Percentiles rank a stretch among this genome's conserved stretches.
Evolutionary conservation across 2,113 vertebrate species (phyloP).

Genomic region (Seriola quinqueradiata): DNA sequence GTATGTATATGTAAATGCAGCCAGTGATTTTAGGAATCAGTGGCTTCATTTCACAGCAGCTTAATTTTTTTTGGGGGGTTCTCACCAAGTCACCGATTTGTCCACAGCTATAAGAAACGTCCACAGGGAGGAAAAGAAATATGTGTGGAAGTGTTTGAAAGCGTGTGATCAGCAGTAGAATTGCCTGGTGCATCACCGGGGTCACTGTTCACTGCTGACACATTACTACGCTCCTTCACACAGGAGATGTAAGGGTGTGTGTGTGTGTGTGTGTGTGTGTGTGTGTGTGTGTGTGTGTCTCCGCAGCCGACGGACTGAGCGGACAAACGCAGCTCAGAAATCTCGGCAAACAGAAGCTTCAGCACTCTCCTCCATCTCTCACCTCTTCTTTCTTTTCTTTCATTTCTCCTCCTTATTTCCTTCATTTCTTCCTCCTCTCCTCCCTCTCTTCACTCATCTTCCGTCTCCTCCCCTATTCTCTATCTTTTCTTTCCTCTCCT

Average conservation of each 20-base stretch:
- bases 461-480: not conserved
- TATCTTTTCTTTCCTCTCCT: too few species aligned
- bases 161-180: slow-evolving; percentile 56
- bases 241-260: slow-evolving; percentile 14
- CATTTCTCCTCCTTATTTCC: too few species aligned
- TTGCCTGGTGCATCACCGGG: slow-evolving; percentile 34
- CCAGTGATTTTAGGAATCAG: not conserved
- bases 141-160: slow-evolving; percentile 50
- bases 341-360: not conserved
- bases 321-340: not conserved
- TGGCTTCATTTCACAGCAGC: not conserved
- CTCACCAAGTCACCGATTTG: slow-evolving; percentile 8
- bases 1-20: not conserved
- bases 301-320: not conserved
- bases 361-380: not conserved
- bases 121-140: slow-evolving; percentile 39
- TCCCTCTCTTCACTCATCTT: not conserved
- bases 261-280: slow-evolving; percentile 11
- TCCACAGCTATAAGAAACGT: slow-evolving; percentile 26
- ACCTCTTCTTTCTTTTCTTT: not conserved
- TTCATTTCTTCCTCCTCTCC: not conserved
- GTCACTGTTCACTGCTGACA: slow-evolving; percentile 58
- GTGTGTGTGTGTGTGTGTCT: slow-evolving; percentile 11
- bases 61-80: not conserved
- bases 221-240: slow-evolving; percentile 43